phyloP scores from a whole-genome alignment of 1,140 invertebrate genomes.

The Teleogryllus occipitalis region DNA sequence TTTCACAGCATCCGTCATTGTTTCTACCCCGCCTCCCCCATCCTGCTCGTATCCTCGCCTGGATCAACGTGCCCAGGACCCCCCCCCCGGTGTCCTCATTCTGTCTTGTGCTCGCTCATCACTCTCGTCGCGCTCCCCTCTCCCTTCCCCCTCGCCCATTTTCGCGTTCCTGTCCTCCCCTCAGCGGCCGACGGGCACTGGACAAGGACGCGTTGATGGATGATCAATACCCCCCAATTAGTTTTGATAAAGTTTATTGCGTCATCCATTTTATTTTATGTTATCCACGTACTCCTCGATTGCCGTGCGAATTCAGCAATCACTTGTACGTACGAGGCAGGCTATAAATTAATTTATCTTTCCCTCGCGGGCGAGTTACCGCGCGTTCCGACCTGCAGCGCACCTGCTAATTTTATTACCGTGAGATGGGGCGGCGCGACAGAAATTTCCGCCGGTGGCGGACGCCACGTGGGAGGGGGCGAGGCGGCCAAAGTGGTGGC shows the following conservation, averaged over 20 bases:
- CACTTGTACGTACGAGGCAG: neutral
- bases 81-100: too few species aligned
- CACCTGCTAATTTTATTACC: neutral
- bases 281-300: neutral
- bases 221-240: neutral
- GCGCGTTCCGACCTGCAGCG: neutral
- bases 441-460: neutral
- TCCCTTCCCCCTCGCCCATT: too few species aligned
- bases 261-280: neutral
- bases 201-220: neutral
- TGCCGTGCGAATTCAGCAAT: neutral
- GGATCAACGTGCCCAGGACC: too few species aligned
- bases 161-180: too few species aligned
- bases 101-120: too few species aligned
- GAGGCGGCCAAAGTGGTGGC: too few species aligned
- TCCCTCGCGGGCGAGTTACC: neutral
- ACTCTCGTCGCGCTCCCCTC: too few species aligned
- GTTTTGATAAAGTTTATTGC: neutral
- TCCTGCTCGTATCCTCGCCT: too few species aligned
- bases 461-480: too few species aligned
- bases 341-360: conserved; percentile 1
- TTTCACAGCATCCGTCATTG: too few species aligned
- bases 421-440: neutral
- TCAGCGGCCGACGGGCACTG: too few species aligned
- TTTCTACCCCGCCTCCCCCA: too few species aligned